Conservation (phyloP, 2,888 invertebrate species). For the Leptodirus hochenwartii region DNA sequence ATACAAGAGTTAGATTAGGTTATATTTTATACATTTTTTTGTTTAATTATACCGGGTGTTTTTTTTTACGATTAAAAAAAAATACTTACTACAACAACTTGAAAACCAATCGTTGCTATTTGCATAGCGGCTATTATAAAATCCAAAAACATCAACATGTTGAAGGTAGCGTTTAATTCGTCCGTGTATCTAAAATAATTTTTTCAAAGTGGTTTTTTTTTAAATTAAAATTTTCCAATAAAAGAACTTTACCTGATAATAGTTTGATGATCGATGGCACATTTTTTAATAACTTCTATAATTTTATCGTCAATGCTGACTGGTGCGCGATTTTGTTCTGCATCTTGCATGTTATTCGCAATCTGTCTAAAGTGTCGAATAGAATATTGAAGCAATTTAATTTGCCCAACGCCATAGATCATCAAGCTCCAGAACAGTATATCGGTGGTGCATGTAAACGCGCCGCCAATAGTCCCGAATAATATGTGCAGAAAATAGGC, state of each 20-base stretch:
- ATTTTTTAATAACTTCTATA: constrained; percentile 6
- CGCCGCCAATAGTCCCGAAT: constrained; percentile 10
- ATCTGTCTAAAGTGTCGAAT: too few species aligned
- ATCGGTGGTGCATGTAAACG: constrained; percentile 11
- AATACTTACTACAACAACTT: constrained; percentile 14
- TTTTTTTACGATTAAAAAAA: too few species aligned
- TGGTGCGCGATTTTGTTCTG: too few species aligned
- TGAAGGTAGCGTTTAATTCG: constrained; percentile 14
- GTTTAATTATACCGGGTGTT: too few species aligned
- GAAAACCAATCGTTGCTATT: constrained; percentile 15
- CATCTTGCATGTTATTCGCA: too few species aligned
- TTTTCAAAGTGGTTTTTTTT: background rate
- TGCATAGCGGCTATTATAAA: constrained; percentile 16
- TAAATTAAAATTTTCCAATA: constrained; percentile 2
- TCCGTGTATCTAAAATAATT: constrained; percentile 14
- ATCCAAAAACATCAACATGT: constrained; percentile 16
- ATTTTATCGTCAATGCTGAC: background rate
- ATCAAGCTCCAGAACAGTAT: constrained; percentile 12
- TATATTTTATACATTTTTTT: too few species aligned
- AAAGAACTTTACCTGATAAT: constrained; percentile 10
- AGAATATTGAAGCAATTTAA: constrained; percentile 13
- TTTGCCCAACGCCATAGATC: constrained; percentile 12
- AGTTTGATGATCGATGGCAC: constrained; percentile 9
- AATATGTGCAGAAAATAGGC: constrained; percentile 10
- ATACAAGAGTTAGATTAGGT: too few species aligned